A percentile compares a stretch with the other conserved stretches of the same genome.
phyloP scores from a whole-genome alignment of 2,888 invertebrate genomes.

The Leptura quadrifasciata region DNA sequence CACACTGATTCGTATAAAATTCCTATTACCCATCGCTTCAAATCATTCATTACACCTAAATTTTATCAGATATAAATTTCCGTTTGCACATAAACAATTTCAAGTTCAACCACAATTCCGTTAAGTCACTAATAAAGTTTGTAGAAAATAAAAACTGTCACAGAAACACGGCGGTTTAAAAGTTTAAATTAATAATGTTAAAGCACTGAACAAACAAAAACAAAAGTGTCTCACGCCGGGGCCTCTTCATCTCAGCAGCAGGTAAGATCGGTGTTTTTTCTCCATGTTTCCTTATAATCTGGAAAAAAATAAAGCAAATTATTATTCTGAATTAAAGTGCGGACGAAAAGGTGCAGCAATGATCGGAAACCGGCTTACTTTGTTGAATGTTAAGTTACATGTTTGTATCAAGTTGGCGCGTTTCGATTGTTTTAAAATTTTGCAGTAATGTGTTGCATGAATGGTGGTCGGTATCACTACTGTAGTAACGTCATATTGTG shows the following conservation, averaged over 20 bases:
- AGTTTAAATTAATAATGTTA: conserved; percentile 47
- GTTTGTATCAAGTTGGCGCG: conserved; percentile 63
- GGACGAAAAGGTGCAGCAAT: conserved; percentile 42
- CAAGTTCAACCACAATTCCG: conserved; percentile 36
- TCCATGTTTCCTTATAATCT: conserved; percentile 61
- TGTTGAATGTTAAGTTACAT: conserved; percentile 60
- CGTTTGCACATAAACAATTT: conserved; percentile 43
- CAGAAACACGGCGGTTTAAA: conserved; percentile 45
- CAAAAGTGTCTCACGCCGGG: conserved; percentile 45
- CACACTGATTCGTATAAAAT: conserved; percentile 67
- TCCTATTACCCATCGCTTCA: conserved; percentile 72
- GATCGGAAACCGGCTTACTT: conserved; percentile 61
- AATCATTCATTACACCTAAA: conserved; percentile 71
- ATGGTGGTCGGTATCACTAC: conserved; percentile 71
- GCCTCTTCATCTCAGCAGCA: conserved; percentile 49
- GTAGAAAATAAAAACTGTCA: conserved; percentile 45
- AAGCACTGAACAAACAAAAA: conserved; percentile 50
- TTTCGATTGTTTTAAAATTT: conserved; percentile 63
- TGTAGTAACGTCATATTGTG: conserved; percentile 73
- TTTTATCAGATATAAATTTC: conserved; percentile 45
- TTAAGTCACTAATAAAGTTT: conserved; percentile 45
- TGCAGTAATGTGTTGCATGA: conserved; percentile 69
- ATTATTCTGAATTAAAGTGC: conserved; percentile 43
- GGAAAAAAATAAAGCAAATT: conserved; percentile 54
- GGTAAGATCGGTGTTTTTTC: conserved; percentile 58